Percentiles rank a stretch among this genome's conserved stretches.
Conservation (phyloP, 1,140 invertebrate species). For the Periplaneta americana region DNA sequence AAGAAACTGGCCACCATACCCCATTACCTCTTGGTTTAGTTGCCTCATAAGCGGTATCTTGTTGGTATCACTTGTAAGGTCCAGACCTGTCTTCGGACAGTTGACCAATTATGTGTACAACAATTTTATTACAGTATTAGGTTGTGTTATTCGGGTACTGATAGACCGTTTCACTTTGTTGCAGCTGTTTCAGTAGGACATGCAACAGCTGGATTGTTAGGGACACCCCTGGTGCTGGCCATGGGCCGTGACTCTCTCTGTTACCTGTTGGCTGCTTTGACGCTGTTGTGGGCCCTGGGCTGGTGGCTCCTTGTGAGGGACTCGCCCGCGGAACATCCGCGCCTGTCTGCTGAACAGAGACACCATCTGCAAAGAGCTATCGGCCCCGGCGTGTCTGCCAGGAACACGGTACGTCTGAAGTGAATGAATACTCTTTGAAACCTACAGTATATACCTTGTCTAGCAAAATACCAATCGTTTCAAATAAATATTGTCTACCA, state of each 20-base stretch:
- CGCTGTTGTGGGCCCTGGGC: constrained; percentile 59
- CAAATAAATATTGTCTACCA: too few species aligned
- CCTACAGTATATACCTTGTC: too few species aligned
- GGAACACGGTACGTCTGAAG: not conserved
- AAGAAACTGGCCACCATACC: too few species aligned
- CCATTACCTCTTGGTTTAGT: too few species aligned
- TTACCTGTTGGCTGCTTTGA: constrained; percentile 47
- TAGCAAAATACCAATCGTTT: too few species aligned
- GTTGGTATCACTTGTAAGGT: too few species aligned
- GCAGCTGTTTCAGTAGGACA: constrained; percentile 51
- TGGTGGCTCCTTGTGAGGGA: constrained; percentile 65
- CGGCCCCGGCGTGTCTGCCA: not conserved
- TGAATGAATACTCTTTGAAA: too few species aligned
- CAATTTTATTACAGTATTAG: too few species aligned
- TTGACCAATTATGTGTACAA: too few species aligned
- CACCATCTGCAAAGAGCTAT: not conserved
- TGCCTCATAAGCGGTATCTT: too few species aligned
- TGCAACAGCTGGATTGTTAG: constrained; percentile 47
- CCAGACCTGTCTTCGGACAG: too few species aligned
- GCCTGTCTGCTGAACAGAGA: not conserved
- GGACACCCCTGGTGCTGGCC: constrained; percentile 43
- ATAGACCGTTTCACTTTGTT: constrained; percentile 12
- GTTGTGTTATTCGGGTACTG: too few species aligned
- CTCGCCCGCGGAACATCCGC: constrained; percentile 30
- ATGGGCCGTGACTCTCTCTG: constrained; percentile 52